Evolutionary conservation across 2,113 vertebrate genomes (phyloP), one percentile per base, ranked within the genome.

Genomic region (Benitochromis conjunctus): DNA sequence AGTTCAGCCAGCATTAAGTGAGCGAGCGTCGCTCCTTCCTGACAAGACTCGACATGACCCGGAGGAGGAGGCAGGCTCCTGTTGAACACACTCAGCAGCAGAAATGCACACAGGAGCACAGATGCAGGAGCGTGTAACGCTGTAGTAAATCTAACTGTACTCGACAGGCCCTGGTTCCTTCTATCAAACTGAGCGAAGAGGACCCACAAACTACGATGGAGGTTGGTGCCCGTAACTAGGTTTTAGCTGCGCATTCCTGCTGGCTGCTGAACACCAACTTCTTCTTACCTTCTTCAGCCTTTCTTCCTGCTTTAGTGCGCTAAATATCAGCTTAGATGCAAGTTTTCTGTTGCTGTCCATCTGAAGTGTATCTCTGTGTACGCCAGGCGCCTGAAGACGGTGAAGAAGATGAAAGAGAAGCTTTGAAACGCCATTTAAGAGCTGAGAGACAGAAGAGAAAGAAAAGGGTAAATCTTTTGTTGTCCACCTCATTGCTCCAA

Each of bases 91-190:
- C 54, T 56, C 64, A 53, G 29, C 69, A 48, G 29, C 24, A 48
- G 2, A 76, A 76, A 76, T 76, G 26, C 24, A 31, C 16, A 76
- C 46, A 76, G 46, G 69, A 76, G 16, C 26, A 31, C 6, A n/a
- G 31, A 55, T 16, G 31, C 5, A 36, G 41, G 79, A 83, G 79
- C 19, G 87, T 54, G 74, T 58, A 83, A 89, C 62, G n/a, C 18
- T 89, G 16, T 64, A 81, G 77, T 77, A 41, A 60, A 84, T 85
- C n/a, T 91, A 69, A 94, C 64, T 96, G 48, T 94, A 80, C 90
- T 92, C 77, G 60, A 76, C 91, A 97, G 96, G 96, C 92, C 91
- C 93, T 96, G 94, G 95, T 96, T 86, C 89, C 93, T 5, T 89
- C 92, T 16, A 86, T 89, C 86, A 94, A 86, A 57, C 7, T 85